Base-by-base conservation (phyloP, 2,797 vertebrate genomes). In the Gadopsis bispinosus region DNA sequence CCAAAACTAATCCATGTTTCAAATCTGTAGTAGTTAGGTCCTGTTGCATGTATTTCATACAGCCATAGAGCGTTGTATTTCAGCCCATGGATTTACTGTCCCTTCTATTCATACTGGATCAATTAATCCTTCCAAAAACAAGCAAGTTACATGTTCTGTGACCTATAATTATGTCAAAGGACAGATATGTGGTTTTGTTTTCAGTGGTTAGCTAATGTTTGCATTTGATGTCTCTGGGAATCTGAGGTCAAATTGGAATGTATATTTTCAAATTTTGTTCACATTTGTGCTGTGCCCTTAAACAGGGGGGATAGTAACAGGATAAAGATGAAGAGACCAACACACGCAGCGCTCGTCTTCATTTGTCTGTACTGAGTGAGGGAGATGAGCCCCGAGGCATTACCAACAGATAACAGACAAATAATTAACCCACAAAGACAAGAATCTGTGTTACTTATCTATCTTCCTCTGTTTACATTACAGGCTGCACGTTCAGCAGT, bases 121-220 rank as follows among this genome's bases (percentile, higher is more conserved):
- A 54, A 43, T 71, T 10, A 68, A 59, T 55, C 53, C 16, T 35
- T 47, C 20, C 10, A 37, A 59, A 73, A 50, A 45, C 12, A 41
- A 60, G 61, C 14, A 19, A 14, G 17, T n/a, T 14, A 51, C 64
- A 75, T 66, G 45, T 26, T 81, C 19, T n/a, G 51, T 43, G 10
- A 60, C 45, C 31, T 0, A 14, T 45, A 60, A 74, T 17, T 13
- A 43, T 33, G 20, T 84, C 48, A 58, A n/a, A n/a, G 43, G 39
- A 78, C 62, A 71, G 54, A 80, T 77, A 72, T 17, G 19, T 47
- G 59, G 74, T 26, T 79, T 69, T 50, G n/a, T 87, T 73, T 64
- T 48, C 22, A 58, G 59, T 6, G 0, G 17, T 54, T 20, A 60
- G 55, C 31, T 43, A 1, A 47, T 39, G 43, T 50, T 79, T 74